Percentiles rank a stretch among this genome's conserved stretches.
These are phyloP conservation scores for Phyllotis vaccarum DNA, from an alignment of 2,797 vertebrate genomes.

Conservation along the genomic window DNA sequence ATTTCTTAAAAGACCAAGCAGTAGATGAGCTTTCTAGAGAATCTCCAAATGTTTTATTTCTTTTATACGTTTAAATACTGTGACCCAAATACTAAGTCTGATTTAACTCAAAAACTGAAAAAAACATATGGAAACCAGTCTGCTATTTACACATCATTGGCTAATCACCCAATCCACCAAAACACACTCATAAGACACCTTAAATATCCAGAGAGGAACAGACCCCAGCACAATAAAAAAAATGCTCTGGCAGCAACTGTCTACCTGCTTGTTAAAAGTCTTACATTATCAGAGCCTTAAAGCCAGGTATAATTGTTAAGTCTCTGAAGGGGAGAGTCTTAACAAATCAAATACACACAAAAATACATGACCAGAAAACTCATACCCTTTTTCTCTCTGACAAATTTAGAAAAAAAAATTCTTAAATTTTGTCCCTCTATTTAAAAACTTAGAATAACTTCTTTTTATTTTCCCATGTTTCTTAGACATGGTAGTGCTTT, in stretches of 20 bases:
- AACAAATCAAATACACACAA: not conserved
- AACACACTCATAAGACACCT: not conserved
- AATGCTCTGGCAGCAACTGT: not conserved
- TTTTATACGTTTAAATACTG: not conserved
- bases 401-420: not conserved
- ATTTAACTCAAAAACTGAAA: not conserved
- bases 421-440: not conserved
- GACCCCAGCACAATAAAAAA: not conserved
- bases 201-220: not conserved
- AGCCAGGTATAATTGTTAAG: not conserved
- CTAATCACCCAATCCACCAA: not conserved
- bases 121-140: slow-evolving; percentile 27
- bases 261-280: not conserved
- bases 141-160: not conserved
- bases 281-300: not conserved
- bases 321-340: not conserved
- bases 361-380: not conserved
- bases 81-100: not conserved
- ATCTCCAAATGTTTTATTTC: not conserved
- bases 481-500: not conserved
- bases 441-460: not conserved
- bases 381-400: not conserved
- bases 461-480: not conserved
- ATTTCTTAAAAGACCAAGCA: not conserved
- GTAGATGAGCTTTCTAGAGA: not conserved